Conservation (phyloP, 2,888 invertebrate species). For the Eupelmus urozonus region DNA sequence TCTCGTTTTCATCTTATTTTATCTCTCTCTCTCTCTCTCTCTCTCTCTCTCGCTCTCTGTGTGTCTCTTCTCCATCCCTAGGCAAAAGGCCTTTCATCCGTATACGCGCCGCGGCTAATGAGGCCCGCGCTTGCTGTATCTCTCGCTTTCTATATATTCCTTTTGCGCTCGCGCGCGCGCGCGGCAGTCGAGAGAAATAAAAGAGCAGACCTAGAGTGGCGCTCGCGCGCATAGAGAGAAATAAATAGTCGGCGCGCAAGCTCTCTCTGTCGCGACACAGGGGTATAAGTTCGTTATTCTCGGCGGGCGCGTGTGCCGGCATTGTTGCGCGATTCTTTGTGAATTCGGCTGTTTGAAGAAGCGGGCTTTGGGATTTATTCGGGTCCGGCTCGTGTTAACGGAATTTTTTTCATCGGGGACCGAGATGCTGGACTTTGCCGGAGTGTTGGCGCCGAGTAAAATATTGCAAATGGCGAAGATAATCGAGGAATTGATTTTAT, state of each 20-base stretch:
- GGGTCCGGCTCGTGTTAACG: too few species aligned
- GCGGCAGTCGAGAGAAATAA: not conserved
- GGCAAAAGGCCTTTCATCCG: conserved; percentile 45
- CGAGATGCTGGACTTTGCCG: too few species aligned
- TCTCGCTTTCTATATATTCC: not conserved
- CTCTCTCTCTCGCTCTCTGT: not conserved
- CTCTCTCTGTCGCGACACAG: too few species aligned
- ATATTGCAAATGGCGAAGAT: too few species aligned
- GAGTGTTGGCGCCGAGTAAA: too few species aligned
- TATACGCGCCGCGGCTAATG: conserved; percentile 39
- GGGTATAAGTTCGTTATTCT: too few species aligned
- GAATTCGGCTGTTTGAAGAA: too few species aligned
- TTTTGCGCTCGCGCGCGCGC: not conserved
- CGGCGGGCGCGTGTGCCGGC: too few species aligned
- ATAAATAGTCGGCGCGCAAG: conserved; percentile 6
- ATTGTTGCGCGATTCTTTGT: too few species aligned
- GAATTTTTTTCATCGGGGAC: too few species aligned
- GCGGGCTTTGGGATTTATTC: too few species aligned
- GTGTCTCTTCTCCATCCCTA: conserved; percentile 3
- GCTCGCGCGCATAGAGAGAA: not conserved
- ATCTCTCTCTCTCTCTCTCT: conserved; percentile 12
- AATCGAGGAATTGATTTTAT: too few species aligned
- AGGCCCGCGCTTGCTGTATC: conserved; percentile 2
- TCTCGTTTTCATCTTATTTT: conserved; percentile 44
- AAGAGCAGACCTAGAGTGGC: not conserved